These are phyloP conservation scores for Resseliella maxima DNA, from an alignment of 2,888 invertebrate genomes.

Conservation along the genomic window DNA sequence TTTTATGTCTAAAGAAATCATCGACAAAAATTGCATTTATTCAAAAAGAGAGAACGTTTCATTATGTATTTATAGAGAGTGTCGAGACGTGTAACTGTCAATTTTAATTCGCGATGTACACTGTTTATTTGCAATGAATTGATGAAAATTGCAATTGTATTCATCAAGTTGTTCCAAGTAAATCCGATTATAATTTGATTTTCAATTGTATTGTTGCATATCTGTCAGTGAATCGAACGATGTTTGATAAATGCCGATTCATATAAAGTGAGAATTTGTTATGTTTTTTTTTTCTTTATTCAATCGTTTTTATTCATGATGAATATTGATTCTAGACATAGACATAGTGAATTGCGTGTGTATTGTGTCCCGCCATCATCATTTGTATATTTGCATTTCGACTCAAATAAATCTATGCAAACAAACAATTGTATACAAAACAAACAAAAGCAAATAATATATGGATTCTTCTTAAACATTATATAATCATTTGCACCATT, in stretches of 20 bases:
- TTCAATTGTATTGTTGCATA: not conserved
- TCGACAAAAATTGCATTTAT: too few species aligned
- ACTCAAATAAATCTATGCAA: slow-evolving; percentile 4
- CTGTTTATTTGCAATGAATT: too few species aligned
- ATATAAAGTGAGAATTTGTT: not conserved
- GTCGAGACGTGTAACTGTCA: too few species aligned
- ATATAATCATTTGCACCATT: not conserved
- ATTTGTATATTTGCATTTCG: not conserved
- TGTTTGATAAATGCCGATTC: slow-evolving; percentile 26
- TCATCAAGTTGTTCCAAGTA: not conserved
- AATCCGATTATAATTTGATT: slow-evolving; percentile 28
- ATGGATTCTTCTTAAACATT: slow-evolving; percentile 5
- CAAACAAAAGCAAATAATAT: not conserved
- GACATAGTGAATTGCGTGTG: not conserved
- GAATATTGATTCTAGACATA: not conserved
- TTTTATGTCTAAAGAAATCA: too few species aligned
- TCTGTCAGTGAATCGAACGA: not conserved
- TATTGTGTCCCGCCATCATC: not conserved
- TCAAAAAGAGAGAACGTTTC: too few species aligned
- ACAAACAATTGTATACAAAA: too few species aligned
- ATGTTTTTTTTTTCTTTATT: not conserved
- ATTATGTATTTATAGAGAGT: too few species aligned
- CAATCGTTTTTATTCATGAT: not conserved
- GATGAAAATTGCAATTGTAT: too few species aligned
- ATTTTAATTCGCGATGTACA: too few species aligned